Conservation (phyloP, 2,797 vertebrate species). For the Semotilus atromaculatus region DNA sequence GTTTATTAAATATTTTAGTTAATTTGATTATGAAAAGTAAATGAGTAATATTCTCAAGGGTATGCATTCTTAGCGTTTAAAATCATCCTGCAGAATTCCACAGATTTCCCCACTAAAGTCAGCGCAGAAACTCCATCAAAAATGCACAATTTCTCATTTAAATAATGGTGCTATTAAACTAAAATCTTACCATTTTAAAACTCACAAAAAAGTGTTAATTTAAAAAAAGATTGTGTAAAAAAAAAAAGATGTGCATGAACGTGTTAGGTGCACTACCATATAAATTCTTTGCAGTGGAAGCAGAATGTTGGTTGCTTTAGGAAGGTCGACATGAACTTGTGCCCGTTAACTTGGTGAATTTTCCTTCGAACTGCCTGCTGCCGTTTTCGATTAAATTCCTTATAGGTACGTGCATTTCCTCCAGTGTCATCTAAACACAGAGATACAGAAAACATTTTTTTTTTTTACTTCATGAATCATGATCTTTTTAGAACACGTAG, state of each 20-base stretch:
- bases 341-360: conserved; percentile 96
- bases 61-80: neutral
- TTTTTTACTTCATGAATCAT: neutral
- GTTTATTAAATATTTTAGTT: neutral
- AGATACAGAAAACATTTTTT: neutral
- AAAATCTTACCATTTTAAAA: neutral
- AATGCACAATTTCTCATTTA: neutral
- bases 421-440: conserved; percentile 67
- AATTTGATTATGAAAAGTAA: neutral
- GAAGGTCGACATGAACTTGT: conserved; percentile 99
- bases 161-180: neutral
- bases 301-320: conserved; percentile 97
- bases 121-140: neutral
- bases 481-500: neutral
- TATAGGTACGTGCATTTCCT: conserved; percentile 78
- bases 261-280: conserved; percentile 85
- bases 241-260: neutral
- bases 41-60: neutral
- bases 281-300: conserved; percentile 97
- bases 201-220: neutral
- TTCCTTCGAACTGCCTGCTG: conserved; percentile 88
- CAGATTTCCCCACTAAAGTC: no score
- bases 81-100: neutral
- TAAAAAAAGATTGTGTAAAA: neutral
- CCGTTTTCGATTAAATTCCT: conserved; percentile 90